phyloP scores from a whole-genome alignment of 2,113 vertebrate species.

The Poicephalus meyeri region DNA sequence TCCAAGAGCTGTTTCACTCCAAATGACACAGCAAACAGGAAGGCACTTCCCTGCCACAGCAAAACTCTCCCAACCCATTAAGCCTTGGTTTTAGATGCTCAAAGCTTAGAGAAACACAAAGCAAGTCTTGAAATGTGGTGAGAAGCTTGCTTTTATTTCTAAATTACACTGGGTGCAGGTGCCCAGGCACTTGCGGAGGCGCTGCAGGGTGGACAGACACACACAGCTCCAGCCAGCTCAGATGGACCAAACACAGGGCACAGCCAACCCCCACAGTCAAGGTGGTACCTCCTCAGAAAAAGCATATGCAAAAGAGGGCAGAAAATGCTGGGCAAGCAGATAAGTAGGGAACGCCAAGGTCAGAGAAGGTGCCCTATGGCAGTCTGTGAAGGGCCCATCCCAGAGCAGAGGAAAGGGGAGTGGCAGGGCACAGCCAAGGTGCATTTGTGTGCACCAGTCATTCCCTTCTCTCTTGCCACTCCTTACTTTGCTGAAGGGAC shows the following conservation, averaged over 20 bases:
- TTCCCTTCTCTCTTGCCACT: neutral
- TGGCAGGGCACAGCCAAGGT: neutral
- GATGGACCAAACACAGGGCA: neutral
- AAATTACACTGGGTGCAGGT: neutral
- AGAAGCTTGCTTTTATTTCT: neutral
- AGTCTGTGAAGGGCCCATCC: fast-evolving
- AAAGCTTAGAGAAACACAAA: neutral
- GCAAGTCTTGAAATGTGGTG: neutral
- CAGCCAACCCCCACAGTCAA: neutral
- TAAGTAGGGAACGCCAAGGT: neutral
- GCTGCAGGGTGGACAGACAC: neutral
- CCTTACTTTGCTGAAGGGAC: neutral
- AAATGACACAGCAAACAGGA: neutral
- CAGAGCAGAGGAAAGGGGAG: neutral
- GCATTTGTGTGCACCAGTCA: neutral
- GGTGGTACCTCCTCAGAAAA: fast-evolving
- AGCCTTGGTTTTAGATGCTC: neutral
- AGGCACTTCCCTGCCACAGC: neutral
- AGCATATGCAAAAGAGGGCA: neutral
- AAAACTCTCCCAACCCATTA: neutral
- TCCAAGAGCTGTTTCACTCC: neutral
- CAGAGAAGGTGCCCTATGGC: neutral
- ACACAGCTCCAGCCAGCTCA: neutral
- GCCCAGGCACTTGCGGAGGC: fast-evolving
- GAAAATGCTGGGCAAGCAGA: neutral